phyloP scores from a whole-genome alignment of 2,113 vertebrate species.

The Xerus inauris region DNA sequence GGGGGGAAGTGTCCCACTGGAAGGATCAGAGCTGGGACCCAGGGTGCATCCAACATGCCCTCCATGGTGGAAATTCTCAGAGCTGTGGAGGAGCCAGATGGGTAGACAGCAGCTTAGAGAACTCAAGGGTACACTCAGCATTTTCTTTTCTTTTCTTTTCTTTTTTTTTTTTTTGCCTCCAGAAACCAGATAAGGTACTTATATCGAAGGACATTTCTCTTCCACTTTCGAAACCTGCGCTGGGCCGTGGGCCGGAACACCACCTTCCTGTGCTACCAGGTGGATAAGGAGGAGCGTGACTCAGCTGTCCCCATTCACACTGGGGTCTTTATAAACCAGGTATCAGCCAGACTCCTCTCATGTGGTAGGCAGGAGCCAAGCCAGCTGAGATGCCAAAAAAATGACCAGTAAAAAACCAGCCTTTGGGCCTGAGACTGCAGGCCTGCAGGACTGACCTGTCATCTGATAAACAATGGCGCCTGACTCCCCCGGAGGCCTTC shows the following conservation, averaged over 20 bases:
- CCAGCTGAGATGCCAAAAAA: not conserved
- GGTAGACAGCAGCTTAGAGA: not conserved
- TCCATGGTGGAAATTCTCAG: not conserved
- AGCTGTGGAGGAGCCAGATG: no score
- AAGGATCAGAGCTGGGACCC: not conserved
- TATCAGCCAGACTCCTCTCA: not conserved
- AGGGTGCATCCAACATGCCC: no score
- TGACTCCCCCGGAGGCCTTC: not conserved
- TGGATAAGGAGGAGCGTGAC: fast-evolving
- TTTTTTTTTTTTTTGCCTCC: not conserved
- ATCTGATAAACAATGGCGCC: fast-evolving
- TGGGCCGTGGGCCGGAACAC: fast-evolving
- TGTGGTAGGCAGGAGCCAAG: not conserved
- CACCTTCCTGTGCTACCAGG: slow-evolving; percentile 48
- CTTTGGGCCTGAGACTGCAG: fast-evolving
- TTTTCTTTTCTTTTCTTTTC: not conserved
- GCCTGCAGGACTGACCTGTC: not conserved
- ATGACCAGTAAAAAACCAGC: not conserved
- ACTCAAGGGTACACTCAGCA: fast-evolving
- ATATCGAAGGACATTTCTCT: fast-evolving
- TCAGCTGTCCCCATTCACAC: fast-evolving
- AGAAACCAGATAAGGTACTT: fast-evolving
- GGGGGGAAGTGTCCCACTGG: not conserved
- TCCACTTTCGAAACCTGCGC: fast-evolving
- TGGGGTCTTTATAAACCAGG: slow-evolving; percentile 3